Evolutionary conservation across 2,113 vertebrate species (phyloP).

Genomic region (Neopipo cinnamomea): DNA sequence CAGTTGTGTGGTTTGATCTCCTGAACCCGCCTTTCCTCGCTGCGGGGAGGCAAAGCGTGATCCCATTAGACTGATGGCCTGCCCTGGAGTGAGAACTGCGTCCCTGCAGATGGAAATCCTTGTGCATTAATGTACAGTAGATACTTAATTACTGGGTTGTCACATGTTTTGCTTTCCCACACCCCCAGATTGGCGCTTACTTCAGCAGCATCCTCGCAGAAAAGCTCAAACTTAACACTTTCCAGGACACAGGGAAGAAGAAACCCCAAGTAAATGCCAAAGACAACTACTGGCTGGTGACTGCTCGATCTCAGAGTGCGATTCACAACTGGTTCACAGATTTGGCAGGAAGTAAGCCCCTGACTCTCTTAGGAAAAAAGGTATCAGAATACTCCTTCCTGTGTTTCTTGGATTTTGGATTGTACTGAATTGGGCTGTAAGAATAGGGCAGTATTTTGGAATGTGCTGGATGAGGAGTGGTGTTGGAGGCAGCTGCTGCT

Average conservation of each 20-base stretch:
- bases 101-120: background rate
- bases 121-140: background rate
- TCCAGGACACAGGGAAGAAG: constrained; percentile 81
- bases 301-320: constrained; percentile 77
- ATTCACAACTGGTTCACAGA: constrained; percentile 82
- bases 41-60: background rate
- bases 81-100: background rate
- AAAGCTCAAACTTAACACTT: constrained; percentile 81
- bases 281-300: constrained; percentile 83
- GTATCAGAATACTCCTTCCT: constrained; percentile 39
- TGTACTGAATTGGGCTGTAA: background rate
- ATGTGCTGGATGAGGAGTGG: accelerated
- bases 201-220: constrained; percentile 81
- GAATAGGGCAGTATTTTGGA: background rate
- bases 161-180: background rate
- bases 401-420: background rate
- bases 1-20: background rate
- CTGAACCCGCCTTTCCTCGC: background rate
- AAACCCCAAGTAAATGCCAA: constrained; percentile 81
- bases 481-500: background rate
- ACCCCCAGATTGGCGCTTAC: constrained; percentile 75
- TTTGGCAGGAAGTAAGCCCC: constrained; percentile 78
- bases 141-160: background rate
- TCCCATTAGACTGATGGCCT: background rate
- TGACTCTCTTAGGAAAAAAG: constrained; percentile 79